A percentile compares a stretch with the other conserved stretches of the same genome.
Evolutionary conservation across 2,888 invertebrate species (phyloP).

Genomic region (Megalurothrips usitatus): DNA sequence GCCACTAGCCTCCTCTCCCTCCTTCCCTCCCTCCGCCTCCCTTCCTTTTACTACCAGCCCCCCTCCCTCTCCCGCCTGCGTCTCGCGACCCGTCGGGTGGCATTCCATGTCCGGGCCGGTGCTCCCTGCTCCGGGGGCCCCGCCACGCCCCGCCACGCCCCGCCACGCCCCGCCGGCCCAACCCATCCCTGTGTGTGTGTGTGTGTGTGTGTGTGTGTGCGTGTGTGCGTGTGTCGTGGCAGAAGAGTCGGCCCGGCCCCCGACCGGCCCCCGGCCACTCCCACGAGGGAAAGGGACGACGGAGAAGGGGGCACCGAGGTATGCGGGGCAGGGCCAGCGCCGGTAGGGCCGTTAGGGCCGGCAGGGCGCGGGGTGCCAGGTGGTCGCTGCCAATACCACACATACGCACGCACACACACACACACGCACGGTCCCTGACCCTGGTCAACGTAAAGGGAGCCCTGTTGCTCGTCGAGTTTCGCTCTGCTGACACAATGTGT

Average conservation of each 20-base stretch:
- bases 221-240: background rate
- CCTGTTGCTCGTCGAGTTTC: too few relatives aligned
- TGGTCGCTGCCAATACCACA: too few relatives aligned
- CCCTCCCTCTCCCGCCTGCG: background rate
- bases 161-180: conserved; percentile 11
- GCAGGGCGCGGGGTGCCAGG: background rate
- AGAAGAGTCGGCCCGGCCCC: background rate
- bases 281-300: background rate
- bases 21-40: background rate
- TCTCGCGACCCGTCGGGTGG: conserved; percentile 10
- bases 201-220: background rate
- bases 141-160: background rate
- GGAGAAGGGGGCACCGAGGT: too few relatives aligned
- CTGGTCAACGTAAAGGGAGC: too few relatives aligned
- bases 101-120: background rate
- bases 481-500: too few relatives aligned
- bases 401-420: too few relatives aligned
- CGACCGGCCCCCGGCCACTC: background rate
- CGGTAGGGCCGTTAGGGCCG: background rate
- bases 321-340: background rate
- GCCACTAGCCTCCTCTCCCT: too few relatives aligned
- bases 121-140: background rate
- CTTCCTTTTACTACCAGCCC: background rate
- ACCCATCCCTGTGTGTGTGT: conserved; percentile 6
- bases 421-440: too few relatives aligned